phyloP scores from a whole-genome alignment of 2,888 invertebrate genomes.

The Dolichomitus sp. region DNA sequence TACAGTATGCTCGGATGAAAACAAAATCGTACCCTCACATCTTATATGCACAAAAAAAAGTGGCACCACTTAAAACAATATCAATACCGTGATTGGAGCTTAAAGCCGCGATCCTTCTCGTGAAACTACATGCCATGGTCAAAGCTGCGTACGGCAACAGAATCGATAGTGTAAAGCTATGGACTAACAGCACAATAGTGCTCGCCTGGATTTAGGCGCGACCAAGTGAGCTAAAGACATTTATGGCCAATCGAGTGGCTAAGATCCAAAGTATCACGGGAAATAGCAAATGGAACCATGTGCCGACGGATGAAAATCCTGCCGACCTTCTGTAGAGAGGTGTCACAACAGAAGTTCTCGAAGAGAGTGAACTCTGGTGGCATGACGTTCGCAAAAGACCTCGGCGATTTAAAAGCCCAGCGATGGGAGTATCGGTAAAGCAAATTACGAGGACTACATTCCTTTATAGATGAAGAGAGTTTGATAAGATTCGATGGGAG shows the following conservation, averaged over 20 bases:
- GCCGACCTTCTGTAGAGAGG: too few relatives aligned
- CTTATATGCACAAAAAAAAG: constrained; percentile 39
- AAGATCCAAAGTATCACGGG: constrained; percentile 68
- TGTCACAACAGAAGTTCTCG: too few relatives aligned
- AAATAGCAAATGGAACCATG: too few relatives aligned
- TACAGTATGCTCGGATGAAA: constrained; percentile 14
- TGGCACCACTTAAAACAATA: constrained; percentile 58
- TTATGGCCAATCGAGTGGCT: constrained; percentile 67
- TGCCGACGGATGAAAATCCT: too few relatives aligned
- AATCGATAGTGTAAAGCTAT: constrained; percentile 29
- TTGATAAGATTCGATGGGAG: too few relatives aligned
- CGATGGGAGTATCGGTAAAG: too few relatives aligned
- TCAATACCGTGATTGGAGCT: constrained; percentile 63
- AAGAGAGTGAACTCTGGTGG: constrained; percentile 60
- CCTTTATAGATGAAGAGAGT: too few relatives aligned
- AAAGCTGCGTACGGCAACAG: background rate
- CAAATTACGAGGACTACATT: too few relatives aligned
- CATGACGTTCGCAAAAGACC: too few relatives aligned
- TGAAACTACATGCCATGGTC: constrained; percentile 17
- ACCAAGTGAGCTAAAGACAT: constrained; percentile 65
- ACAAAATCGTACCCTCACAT: background rate
- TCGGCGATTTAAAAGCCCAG: too few relatives aligned
- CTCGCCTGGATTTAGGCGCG: constrained; percentile 67
- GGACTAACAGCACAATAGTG: constrained; percentile 67
- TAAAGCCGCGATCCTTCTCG: constrained; percentile 49